A percentile compares a stretch with the other conserved stretches of the same genome.
phyloP scores from a whole-genome alignment of 2,113 vertebrate genomes.

The Riparia riparia region DNA sequence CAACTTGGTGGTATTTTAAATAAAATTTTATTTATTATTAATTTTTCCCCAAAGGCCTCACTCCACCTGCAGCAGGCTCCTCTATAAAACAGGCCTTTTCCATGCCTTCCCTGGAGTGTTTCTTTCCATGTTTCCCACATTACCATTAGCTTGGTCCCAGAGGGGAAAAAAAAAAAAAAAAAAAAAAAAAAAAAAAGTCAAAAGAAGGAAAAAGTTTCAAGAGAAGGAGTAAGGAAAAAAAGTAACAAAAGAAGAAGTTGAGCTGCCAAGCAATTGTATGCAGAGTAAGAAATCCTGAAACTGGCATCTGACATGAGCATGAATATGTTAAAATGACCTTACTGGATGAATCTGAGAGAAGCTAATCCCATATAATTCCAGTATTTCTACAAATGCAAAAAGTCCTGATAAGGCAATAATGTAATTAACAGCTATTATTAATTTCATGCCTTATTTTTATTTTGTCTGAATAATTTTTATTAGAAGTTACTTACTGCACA shows the following conservation, averaged over 20 bases:
- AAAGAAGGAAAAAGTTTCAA: background rate
- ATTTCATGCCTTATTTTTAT: background rate
- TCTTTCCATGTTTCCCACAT: background rate
- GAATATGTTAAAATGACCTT: background rate
- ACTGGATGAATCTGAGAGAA: background rate
- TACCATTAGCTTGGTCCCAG: background rate
- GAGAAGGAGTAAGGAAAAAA: fast-evolving
- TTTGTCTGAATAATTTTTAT: background rate
- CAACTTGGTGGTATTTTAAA: background rate
- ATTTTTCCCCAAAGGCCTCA: background rate
- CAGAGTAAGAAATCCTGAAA: background rate
- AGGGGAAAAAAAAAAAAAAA: too few relatives aligned
- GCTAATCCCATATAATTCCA: background rate
- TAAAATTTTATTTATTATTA: background rate
- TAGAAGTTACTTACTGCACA: background rate
- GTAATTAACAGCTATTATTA: background rate
- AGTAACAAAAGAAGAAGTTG: background rate
- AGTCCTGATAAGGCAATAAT: background rate
- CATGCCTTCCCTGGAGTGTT: background rate
- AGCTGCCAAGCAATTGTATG: background rate
- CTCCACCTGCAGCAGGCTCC: fast-evolving
- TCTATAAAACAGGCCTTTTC: background rate
- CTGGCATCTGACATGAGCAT: background rate
- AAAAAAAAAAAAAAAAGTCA: too few relatives aligned
- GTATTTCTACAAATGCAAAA: background rate